Percentiles rank a stretch among this genome's conserved stretches.
Conservation (phyloP, 2,113 vertebrate species). For the Forbesichthys papilliferus region DNA sequence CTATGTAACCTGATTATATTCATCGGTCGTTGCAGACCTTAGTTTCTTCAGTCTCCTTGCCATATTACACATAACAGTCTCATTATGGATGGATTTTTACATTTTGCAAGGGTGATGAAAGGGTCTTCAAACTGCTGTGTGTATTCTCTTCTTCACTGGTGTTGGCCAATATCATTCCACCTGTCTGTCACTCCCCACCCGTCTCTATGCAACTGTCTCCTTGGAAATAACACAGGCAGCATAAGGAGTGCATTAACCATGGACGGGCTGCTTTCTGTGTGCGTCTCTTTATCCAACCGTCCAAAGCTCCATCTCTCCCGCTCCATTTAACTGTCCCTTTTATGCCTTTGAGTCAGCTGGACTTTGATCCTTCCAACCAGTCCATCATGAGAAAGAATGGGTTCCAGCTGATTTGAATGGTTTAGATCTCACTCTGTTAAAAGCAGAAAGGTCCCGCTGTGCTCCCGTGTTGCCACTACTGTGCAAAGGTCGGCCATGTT, state of each 20-base stretch:
- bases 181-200: not conserved
- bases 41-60: not conserved
- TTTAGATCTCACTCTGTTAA: constrained; percentile 24
- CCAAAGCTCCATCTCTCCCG: constrained; percentile 1
- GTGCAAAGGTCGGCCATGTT: not conserved
- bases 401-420: constrained; percentile 12
- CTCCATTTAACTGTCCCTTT: constrained; percentile 24
- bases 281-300: constrained; percentile 17
- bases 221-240: not conserved
- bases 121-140: too few species aligned
- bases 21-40: not conserved
- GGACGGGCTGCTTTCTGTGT: not conserved
- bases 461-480: not conserved
- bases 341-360: constrained; percentile 13
- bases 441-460: not conserved
- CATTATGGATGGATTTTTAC: not conserved
- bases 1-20: not conserved
- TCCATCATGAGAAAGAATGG: constrained; percentile 12
- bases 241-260: constrained; percentile 7
- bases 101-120: too few species aligned
- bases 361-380: constrained; percentile 34
- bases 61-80: not conserved
- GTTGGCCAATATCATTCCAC: not conserved
- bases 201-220: not conserved
- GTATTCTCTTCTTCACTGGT: too few species aligned